Base-by-base conservation (phyloP, 1,140 invertebrate species). In the Drosophila grimshawi region DNA sequence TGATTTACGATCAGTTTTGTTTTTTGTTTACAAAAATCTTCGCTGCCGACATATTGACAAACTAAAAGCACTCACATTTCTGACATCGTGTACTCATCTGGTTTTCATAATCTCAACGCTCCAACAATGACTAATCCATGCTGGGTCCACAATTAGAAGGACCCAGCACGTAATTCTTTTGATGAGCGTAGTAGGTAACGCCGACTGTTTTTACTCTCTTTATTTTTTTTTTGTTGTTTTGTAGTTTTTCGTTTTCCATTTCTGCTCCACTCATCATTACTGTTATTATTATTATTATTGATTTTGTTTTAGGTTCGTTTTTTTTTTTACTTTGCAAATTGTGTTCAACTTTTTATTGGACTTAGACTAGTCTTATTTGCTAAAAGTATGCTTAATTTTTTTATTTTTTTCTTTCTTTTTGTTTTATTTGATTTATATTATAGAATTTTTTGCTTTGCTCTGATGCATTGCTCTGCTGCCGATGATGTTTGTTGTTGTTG, bases 321-420 rank as follows among this genome's bases (percentile, higher is more conserved):
- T 77, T 59, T 64, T n/a, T 53, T 69, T 77, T 77, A 82, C 60
- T 67, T 76, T 80, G 70, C 68, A 77, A 77, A 80, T 89, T 89
- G 85, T 89, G 85, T 81, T 89, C 76, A 86, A 86, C 83, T 88
- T 82, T 88, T 89, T 81, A 89, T 89, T 89, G 71, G 85, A 89
- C 85, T 89, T 89, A 89, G 86, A 70, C 88, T 89, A 89, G 68
- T 64, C 85, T 89, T 89, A 89, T 51, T 80, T 70, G 85, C 86
- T 89, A 89, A 48, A 90, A 83, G 78, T 89, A 89, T 68, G 85
- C 85, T 89, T 89, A 89, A 78, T 76, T 81, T 67, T 72, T 89
- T 89, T 52, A 65, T 80, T 71, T 73, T 69, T 74, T 51, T 49
- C 45, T 80, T 64, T 37, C 53, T 49, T 68, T 69, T 41, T 59